These are phyloP conservation scores for Sarcophaga variegata DNA, from an alignment of 2,888 invertebrate genomes.

Conservation along the genomic window DNA sequence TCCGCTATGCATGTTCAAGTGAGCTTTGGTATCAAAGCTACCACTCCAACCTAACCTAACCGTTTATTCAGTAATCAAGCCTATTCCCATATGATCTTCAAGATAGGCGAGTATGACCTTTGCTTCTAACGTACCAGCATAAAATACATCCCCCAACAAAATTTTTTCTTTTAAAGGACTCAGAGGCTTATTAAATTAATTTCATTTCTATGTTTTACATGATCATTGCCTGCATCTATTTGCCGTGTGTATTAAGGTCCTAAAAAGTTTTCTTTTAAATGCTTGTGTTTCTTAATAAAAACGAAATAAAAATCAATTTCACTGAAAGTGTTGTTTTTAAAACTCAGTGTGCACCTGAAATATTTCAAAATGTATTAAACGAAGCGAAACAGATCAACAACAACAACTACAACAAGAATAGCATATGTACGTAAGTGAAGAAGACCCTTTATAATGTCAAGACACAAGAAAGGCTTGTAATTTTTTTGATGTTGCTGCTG, in stretches of 20 bases:
- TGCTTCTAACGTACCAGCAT: too few relatives aligned
- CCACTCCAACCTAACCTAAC: too few relatives aligned
- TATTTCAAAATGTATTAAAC: constrained; percentile 22
- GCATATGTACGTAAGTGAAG: background rate
- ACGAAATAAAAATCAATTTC: background rate
- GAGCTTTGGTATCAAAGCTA: too few relatives aligned
- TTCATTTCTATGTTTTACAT: background rate
- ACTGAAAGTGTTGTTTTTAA: background rate
- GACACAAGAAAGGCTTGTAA: constrained; percentile 7
- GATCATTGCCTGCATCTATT: background rate
- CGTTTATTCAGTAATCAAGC: too few relatives aligned
- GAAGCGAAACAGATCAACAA: constrained; percentile 24
- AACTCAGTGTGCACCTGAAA: constrained; percentile 5
- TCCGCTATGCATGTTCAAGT: too few relatives aligned
- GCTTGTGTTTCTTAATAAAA: background rate
- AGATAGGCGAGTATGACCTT: too few relatives aligned
- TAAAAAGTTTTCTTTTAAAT: background rate
- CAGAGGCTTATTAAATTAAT: background rate
- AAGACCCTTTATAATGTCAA: constrained; percentile 44
- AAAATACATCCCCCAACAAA: too few relatives aligned
- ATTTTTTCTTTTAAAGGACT: too few relatives aligned
- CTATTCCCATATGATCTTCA: too few relatives aligned
- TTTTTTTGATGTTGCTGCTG: background rate
- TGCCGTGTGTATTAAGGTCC: background rate
- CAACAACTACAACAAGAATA: background rate